These are phyloP conservation scores for Brachypteracias leptosomus DNA, from an alignment of 2,113 vertebrate species.

Conservation along the genomic window DNA sequence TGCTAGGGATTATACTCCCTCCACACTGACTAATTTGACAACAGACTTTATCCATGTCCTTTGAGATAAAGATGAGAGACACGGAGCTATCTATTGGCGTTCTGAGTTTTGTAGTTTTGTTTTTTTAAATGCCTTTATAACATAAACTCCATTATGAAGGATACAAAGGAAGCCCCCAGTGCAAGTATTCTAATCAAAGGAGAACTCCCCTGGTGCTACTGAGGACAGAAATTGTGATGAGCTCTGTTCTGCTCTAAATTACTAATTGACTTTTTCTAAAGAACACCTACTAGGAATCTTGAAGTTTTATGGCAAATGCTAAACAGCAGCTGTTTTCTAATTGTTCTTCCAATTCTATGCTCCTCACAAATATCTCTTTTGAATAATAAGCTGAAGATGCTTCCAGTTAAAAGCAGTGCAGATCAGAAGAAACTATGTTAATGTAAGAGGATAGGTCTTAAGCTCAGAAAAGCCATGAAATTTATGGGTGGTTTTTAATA, in stretches of 20 bases:
- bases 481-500: not conserved
- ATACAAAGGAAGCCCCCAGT: not conserved
- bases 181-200: constrained; percentile 32
- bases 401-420: constrained; percentile 8
- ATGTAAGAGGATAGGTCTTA: not conserved
- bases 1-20: not conserved
- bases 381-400: constrained; percentile 6
- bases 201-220: not conserved
- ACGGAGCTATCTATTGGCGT: not conserved
- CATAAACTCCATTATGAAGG: not conserved
- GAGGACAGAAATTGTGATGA: constrained; percentile 22
- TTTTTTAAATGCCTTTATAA: not conserved
- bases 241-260: constrained; percentile 45
- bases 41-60: not conserved
- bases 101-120: not conserved
- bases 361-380: not conserved
- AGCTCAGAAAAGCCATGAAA: not conserved
- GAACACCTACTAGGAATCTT: constrained; percentile 45
- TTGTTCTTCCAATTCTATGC: not conserved
- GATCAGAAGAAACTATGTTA: not conserved
- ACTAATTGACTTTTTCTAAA: constrained; percentile 41
- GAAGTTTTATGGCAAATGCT: constrained; percentile 29
- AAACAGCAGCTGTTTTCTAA: constrained; percentile 48
- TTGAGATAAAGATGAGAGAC: constrained; percentile 31
- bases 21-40: constrained; percentile 18